phyloP scores from a whole-genome alignment of 1,140 invertebrate species.

The Eriosoma lanigerum region DNA sequence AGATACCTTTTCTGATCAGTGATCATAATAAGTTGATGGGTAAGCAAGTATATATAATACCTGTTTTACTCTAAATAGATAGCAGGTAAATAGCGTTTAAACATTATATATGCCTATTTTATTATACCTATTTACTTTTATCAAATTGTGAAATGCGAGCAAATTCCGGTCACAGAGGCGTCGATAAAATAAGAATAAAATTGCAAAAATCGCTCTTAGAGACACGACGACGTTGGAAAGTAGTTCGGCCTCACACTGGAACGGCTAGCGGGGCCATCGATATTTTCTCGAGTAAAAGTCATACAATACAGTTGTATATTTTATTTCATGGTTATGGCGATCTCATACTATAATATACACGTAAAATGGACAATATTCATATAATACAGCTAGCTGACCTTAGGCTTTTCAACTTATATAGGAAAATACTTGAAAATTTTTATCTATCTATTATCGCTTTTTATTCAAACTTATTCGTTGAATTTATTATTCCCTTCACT shows the following conservation, averaged over 20 bases:
- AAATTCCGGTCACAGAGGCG: constrained; percentile 31
- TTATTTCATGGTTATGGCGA: neutral
- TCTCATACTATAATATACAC: neutral
- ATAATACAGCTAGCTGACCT: neutral
- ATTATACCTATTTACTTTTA: too few species aligned
- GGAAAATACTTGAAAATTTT: neutral
- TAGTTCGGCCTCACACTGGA: constrained; percentile 39
- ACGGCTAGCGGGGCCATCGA: neutral
- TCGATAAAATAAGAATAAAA: constrained; percentile 15
- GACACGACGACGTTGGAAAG: constrained; percentile 26
- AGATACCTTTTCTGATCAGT: too few species aligned
- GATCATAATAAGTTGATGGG: too few species aligned
- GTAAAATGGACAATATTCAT: neutral
- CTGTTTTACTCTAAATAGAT: constrained; percentile 3
- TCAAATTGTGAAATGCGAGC: neutral
- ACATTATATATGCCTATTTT: constrained; percentile 16
- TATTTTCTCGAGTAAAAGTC: constrained; percentile 46
- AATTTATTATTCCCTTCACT: constrained; percentile 18
- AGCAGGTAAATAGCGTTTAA: too few species aligned
- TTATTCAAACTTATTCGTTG: neutral
- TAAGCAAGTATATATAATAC: too few species aligned
- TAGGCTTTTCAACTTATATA: neutral
- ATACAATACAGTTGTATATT: neutral
- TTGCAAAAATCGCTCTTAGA: constrained; percentile 14
- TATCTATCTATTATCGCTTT: neutral